Conservation (phyloP, 2,113 vertebrate species). For the Tachuris rubrigastra region DNA sequence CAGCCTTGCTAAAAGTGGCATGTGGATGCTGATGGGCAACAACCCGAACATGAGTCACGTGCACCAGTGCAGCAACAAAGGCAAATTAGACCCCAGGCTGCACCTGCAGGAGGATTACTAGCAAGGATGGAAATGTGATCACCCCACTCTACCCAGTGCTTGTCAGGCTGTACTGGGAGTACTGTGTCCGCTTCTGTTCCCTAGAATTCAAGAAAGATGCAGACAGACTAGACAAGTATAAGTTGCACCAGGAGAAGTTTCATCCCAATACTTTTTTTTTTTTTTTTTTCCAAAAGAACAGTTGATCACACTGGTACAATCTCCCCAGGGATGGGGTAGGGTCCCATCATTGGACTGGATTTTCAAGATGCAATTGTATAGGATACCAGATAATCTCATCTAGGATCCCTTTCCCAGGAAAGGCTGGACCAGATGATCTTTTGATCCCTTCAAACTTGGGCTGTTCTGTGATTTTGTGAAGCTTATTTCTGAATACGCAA, state of each 20-base stretch:
- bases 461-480: neutral
- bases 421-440: neutral
- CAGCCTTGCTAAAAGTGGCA: neutral
- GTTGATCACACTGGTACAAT: neutral
- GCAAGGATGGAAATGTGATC: neutral
- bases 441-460: neutral
- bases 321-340: neutral
- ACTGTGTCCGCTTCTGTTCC: neutral
- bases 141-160: rapidly evolving
- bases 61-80: neutral
- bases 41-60: rapidly evolving
- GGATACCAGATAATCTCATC: neutral
- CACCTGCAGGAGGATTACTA: neutral
- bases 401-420: neutral
- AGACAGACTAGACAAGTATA: neutral
- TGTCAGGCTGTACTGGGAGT: neutral
- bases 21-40: neutral
- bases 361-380: neutral
- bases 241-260: neutral
- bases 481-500: neutral
- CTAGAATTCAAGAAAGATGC: neutral
- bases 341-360: neutral
- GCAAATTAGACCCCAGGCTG: neutral
- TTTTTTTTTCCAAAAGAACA: neutral
- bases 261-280: neutral